phyloP scores from a whole-genome alignment of 2,888 invertebrate species.

The Carterocephalus palaemon region DNA sequence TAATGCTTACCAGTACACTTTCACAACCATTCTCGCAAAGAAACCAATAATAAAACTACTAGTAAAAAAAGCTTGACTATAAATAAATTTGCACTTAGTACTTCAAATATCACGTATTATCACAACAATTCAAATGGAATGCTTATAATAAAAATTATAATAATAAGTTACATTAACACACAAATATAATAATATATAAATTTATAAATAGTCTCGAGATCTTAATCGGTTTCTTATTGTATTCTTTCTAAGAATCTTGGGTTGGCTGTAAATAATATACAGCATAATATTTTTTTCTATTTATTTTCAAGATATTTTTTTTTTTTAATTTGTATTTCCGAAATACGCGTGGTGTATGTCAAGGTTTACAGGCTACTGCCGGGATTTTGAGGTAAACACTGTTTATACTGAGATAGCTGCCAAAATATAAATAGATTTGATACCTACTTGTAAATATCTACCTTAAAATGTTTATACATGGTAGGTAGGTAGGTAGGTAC shows the following conservation, averaged over 20 bases:
- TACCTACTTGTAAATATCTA: no score
- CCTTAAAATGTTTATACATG: no score
- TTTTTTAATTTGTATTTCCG: not conserved
- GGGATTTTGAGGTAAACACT: slow-evolving; percentile 17
- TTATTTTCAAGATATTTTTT: not conserved
- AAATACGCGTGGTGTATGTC: slow-evolving; percentile 7
- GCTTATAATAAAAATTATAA: slow-evolving; percentile 14
- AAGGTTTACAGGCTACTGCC: slow-evolving; percentile 16
- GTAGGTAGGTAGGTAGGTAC: not conserved
- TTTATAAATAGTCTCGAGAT: no score
- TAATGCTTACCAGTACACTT: slow-evolving; percentile 53
- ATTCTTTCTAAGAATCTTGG: slow-evolving; percentile 48
- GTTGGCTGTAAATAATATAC: slow-evolving; percentile 59
- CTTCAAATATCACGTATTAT: slow-evolving; percentile 51
- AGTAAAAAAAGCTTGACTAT: slow-evolving; percentile 35
- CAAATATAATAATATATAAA: slow-evolving; percentile 30
- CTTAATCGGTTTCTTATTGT: slow-evolving; percentile 45
- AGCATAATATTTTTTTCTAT: slow-evolving; percentile 51
- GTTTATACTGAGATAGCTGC: slow-evolving; percentile 41
- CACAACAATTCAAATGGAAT: slow-evolving; percentile 31
- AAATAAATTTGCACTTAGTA: slow-evolving; percentile 48
- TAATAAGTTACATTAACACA: slow-evolving; percentile 20
- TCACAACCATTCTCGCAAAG: slow-evolving; percentile 53
- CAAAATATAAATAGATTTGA: slow-evolving; percentile 54
- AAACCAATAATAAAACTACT: slow-evolving; percentile 33